phyloP scores from a whole-genome alignment of 2,888 invertebrate genomes.

The Macrophya annulata region DNA sequence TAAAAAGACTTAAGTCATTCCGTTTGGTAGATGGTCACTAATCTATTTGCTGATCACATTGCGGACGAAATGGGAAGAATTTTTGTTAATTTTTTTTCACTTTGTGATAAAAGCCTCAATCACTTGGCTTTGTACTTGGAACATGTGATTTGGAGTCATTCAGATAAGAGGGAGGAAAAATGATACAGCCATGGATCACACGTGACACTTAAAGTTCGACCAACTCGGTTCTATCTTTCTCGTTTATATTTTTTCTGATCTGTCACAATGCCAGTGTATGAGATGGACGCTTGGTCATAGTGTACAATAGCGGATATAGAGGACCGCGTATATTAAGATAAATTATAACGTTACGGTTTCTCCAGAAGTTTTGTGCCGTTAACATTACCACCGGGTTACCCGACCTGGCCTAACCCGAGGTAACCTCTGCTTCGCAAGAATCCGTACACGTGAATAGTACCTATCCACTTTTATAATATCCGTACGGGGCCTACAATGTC shows the following conservation, averaged over 20 bases:
- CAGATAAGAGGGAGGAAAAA: background rate
- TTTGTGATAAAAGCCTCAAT: background rate
- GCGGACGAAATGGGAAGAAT: background rate
- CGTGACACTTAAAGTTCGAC: conserved; percentile 32
- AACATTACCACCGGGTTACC: conserved; percentile 74
- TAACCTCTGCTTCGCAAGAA: conserved; percentile 69
- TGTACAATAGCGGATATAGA: conserved; percentile 39
- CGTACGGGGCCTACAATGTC: conserved; percentile 56
- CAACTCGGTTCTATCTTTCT: background rate
- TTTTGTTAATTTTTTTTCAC: background rate
- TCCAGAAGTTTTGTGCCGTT: conserved; percentile 67
- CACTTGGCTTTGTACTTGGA: conserved; percentile 6
- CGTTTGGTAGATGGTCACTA: background rate
- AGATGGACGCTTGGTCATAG: conserved; percentile 63
- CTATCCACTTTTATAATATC: conserved; percentile 54
- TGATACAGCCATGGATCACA: conserved; percentile 15
- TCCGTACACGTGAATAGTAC: conserved; percentile 60
- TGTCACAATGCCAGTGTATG: conserved; percentile 76
- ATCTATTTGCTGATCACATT: background rate
- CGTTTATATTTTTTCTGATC: conserved; percentile 69
- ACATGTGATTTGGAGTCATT: background rate
- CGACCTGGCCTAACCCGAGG: conserved; percentile 77
- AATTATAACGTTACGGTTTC: conserved; percentile 79
- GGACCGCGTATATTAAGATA: conserved; percentile 71
- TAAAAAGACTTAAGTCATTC: background rate